A percentile compares a stretch with the other conserved stretches of the same genome.
These are phyloP conservation scores for Pteronotus mesoamericanus DNA, from an alignment of 2,797 vertebrate genomes.

Conservation along the genomic window DNA sequence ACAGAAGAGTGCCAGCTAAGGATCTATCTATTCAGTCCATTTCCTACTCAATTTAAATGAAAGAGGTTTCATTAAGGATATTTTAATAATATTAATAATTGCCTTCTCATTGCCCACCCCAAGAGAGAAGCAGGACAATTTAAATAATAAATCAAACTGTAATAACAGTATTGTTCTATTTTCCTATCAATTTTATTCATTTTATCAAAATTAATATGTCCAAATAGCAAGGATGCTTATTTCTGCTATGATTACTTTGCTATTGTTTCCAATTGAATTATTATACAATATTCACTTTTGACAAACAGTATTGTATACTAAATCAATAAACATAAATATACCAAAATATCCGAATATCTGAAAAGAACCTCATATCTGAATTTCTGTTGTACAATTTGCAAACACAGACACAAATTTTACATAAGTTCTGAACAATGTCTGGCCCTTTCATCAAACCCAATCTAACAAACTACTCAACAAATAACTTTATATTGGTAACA, in stretches of 20 bases:
- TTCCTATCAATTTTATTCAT: slow-evolving; percentile 4
- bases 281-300: slow-evolving; percentile 9
- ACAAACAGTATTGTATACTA: not conserved
- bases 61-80: not conserved
- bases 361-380: not conserved
- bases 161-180: not conserved
- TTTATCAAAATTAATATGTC: not conserved
- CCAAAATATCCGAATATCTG: too few relatives aligned
- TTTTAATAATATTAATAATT: not conserved
- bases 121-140: not conserved
- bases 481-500: not conserved
- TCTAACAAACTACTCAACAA: slow-evolving; percentile 4
- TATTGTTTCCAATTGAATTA: not conserved
- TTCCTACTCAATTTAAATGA: not conserved
- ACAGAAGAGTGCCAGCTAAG: not conserved
- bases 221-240: not conserved
- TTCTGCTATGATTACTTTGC: not conserved
- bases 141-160: not conserved
- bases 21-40: not conserved
- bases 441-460: not conserved
- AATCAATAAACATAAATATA: not conserved
- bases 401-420: not conserved
- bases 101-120: not conserved
- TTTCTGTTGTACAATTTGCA: not conserved
- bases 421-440: not conserved